Percentiles rank a stretch among this genome's conserved stretches.
Conservation (phyloP, 2,888 invertebrate genomes). For the Macaria notata region DNA sequence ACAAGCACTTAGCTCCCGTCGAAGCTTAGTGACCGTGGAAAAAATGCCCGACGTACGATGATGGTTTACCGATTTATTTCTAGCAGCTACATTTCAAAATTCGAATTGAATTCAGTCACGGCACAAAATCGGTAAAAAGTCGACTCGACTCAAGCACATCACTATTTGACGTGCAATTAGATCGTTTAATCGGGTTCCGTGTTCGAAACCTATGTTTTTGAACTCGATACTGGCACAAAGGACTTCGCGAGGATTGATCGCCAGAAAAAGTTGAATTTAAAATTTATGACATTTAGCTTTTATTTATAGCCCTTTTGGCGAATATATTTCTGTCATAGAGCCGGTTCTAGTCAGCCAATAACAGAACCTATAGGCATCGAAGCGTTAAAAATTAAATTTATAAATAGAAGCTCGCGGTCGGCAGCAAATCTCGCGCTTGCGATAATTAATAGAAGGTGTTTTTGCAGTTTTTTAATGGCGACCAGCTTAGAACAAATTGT, state of each 20-base stretch:
- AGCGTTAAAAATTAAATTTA: slow-evolving; percentile 26
- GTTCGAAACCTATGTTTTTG: slow-evolving; percentile 29
- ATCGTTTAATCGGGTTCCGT: slow-evolving; percentile 29
- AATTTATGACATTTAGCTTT: slow-evolving; percentile 15
- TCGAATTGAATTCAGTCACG: slow-evolving; percentile 44
- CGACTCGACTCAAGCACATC: slow-evolving; percentile 29
- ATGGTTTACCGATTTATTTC: slow-evolving; percentile 59
- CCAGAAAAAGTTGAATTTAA: slow-evolving; percentile 29
- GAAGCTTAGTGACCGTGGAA: slow-evolving; percentile 53
- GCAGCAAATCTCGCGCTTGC: slow-evolving; percentile 26
- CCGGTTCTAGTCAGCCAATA: slow-evolving; percentile 14
- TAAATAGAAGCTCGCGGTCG: slow-evolving; percentile 29
- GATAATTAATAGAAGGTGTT: slow-evolving; percentile 27
- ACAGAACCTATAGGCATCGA: slow-evolving; percentile 22
- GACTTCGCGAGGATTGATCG: slow-evolving; percentile 15
- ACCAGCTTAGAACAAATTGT: slow-evolving; percentile 32
- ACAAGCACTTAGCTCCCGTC: slow-evolving; percentile 51
- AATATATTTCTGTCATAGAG: slow-evolving; percentile 10
- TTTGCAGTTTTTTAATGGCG: slow-evolving; percentile 26
- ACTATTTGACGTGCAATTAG: slow-evolving; percentile 40
- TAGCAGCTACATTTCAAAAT: slow-evolving; percentile 36
- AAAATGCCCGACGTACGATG: slow-evolving; percentile 54
- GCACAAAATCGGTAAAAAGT: slow-evolving; percentile 31
- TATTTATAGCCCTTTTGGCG: slow-evolving; percentile 14
- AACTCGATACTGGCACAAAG: slow-evolving; percentile 27